Evolutionary conservation across 2,797 vertebrate genomes (phyloP).

Genomic region (Lepus oiostolus): DNA sequence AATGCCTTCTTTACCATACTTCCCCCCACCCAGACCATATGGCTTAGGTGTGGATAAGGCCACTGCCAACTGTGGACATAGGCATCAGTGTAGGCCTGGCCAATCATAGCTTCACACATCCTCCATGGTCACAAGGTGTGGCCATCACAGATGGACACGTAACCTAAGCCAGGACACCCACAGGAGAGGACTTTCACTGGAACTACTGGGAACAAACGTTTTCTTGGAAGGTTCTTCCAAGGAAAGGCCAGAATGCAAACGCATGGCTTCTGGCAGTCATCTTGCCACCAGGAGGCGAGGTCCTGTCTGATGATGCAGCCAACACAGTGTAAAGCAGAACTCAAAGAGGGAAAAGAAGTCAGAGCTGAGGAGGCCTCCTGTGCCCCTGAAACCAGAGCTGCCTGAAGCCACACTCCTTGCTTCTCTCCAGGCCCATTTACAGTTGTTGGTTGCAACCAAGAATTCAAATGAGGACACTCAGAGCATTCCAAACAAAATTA

Average conservation of each 20-base stretch:
- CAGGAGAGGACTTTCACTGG: neutral
- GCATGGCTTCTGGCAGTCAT: neutral
- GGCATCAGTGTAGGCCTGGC: neutral
- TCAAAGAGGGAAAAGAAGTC: neutral
- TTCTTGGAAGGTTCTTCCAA: neutral
- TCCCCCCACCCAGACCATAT: neutral
- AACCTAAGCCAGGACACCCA: neutral
- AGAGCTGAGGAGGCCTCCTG: neutral
- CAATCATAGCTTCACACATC: neutral
- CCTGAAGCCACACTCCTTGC: neutral
- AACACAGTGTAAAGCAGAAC: neutral
- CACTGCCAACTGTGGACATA: neutral
- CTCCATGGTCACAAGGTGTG: neutral
- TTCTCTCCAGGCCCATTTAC: neutral
- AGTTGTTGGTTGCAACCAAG: neutral
- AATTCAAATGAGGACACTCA: neutral
- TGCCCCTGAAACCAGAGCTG: neutral
- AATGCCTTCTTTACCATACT: neutral
- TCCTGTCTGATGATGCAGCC: neutral
- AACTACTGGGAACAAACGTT: neutral
- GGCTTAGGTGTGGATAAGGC: neutral
- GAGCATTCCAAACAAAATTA: neutral
- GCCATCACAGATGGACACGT: neutral
- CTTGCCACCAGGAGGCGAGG: neutral
- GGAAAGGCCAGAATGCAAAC: neutral